Evolutionary conservation across 2,113 vertebrate genomes (phyloP), one percentile per base, ranked within the genome.

Genomic region (Notarius lentiginosus): DNA sequence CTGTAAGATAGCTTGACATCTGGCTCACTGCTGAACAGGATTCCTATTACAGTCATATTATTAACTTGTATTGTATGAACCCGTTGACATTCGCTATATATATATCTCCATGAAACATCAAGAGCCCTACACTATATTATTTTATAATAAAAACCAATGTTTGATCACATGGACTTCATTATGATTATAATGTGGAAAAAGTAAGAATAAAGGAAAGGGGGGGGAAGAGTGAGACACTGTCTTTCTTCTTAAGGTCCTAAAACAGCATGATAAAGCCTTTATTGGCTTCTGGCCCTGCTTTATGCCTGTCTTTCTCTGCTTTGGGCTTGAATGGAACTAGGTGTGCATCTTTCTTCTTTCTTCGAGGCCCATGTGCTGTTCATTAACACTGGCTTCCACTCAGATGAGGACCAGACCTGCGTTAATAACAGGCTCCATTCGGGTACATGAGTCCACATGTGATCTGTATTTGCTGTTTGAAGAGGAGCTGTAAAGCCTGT

Each of bases 371-470:
- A 87, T 84, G 47, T 85, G 88, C 58, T 75, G 85, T 84, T 82
- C 56, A 81, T 88, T 88, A 89, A 56, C 68, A 85, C 79, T 60
- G 66, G 86, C 75, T 83, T 82, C 80, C 73, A 82, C 81, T 84
- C 18, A 72, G 82, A 89, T 81, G 49, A 81, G 30, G 56, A 88
- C 30, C 87, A 89, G 88, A 88, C 60, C 24, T 68, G 56, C 9
- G 75, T 76, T 63, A 90, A 85, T 81, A 70, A 86, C 60, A 83
- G 73, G 15, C 76, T 85, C 79, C 63, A 22, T 84, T 87, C 79
- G 77, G 85, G 63, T 86, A 82, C 88, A 84, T 11, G 55, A 86
- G 83, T 87, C 47, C 88, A 89, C 88, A 90, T 90, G 89, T 91
- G 91, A 90, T 85, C 81, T 66, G 27, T 61, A 85, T 88, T 82